phyloP scores from a whole-genome alignment of 2,797 vertebrate genomes.

The Diplodus puntazzo region DNA sequence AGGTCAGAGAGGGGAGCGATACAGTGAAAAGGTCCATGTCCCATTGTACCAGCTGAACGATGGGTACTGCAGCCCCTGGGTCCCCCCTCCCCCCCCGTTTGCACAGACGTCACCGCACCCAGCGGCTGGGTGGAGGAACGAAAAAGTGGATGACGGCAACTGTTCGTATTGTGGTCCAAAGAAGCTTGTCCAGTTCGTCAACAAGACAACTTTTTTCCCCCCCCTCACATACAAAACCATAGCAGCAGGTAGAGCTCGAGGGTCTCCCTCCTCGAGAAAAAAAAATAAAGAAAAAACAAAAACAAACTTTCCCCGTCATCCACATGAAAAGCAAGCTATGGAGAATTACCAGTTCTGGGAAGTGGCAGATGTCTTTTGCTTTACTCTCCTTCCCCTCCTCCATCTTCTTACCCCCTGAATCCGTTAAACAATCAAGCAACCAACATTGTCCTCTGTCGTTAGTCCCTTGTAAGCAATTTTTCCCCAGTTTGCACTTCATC shows the following conservation, averaged over 20 bases:
- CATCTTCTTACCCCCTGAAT: constrained; percentile 51
- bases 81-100: constrained; percentile 32
- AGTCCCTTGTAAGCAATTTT: constrained; percentile 69
- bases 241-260: constrained; percentile 88
- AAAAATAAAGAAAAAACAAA: constrained; percentile 43
- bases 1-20: constrained; percentile 81
- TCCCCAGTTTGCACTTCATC: constrained; percentile 59
- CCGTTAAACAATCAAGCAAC: constrained; percentile 62
- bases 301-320: constrained; percentile 70
- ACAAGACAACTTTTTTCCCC: constrained; percentile 65
- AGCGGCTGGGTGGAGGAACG: constrained; percentile 72
- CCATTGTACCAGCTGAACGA: constrained; percentile 76
- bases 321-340: constrained; percentile 81
- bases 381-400: constrained; percentile 55
- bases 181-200: constrained; percentile 76
- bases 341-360: constrained; percentile 84
- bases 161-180: constrained; percentile 77
- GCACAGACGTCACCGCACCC: constrained; percentile 67
- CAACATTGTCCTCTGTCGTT: constrained; percentile 74
- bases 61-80: constrained; percentile 73
- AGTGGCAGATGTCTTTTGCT: constrained; percentile 76
- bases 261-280: constrained; percentile 73
- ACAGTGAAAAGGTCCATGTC: constrained; percentile 89
- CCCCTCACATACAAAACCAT: constrained; percentile 82
- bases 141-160: constrained; percentile 74